Percentiles rank a stretch among this genome's conserved stretches.
These are phyloP conservation scores for Timema cristinae DNA, from an alignment of 2,888 invertebrate species.

Conservation along the genomic window DNA sequence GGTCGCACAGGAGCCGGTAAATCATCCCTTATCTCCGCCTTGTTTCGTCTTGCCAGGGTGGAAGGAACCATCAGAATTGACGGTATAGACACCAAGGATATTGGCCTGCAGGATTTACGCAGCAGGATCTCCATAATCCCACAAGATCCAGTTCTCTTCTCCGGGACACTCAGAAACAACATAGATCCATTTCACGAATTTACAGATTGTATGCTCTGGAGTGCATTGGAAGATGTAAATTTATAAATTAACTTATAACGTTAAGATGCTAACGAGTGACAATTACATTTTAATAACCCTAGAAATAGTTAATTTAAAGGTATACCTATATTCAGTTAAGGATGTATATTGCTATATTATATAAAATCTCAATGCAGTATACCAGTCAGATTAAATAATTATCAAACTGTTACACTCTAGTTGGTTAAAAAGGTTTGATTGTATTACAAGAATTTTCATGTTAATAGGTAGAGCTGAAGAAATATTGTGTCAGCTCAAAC, in stretches of 20 bases:
- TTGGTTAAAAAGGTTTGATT: no score
- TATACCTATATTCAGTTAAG: no score
- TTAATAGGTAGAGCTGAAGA: not conserved
- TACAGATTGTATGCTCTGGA: constrained; percentile 49
- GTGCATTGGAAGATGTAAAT: no score
- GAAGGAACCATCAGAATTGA: constrained; percentile 68
- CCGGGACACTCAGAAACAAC: constrained; percentile 53
- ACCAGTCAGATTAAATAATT: no score
- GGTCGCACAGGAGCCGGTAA: constrained; percentile 84
- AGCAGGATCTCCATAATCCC: constrained; percentile 61
- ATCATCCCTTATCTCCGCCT: constrained; percentile 69
- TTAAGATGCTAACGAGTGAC: no score
- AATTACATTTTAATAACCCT: no score
- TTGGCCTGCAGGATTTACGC: constrained; percentile 58
- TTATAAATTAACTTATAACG: no score
- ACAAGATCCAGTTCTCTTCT: constrained; percentile 53
- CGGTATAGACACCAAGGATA: constrained; percentile 52
- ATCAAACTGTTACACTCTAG: no score
- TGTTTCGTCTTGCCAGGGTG: constrained; percentile 67
- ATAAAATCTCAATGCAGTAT: no score
- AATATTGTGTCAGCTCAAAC: not conserved
- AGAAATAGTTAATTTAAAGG: no score
- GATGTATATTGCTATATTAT: no score
- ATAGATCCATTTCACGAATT: constrained; percentile 49
- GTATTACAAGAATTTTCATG: not conserved